phyloP scores from a whole-genome alignment of 2,888 invertebrate genomes.

The Xanthia icteritia region DNA sequence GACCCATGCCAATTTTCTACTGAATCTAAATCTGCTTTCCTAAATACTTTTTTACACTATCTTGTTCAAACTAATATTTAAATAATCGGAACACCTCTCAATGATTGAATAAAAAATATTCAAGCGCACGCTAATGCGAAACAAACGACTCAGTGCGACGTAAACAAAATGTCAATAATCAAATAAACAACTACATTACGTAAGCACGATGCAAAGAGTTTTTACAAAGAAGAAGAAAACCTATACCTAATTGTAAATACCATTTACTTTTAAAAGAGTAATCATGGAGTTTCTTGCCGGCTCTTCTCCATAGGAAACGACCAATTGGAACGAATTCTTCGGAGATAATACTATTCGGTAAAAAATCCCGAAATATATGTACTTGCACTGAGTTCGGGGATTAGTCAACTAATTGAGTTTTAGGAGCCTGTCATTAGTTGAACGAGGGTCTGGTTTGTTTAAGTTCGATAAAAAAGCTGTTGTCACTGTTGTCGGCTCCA shows the following conservation, averaged over 20 bases:
- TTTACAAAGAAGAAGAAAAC: slow-evolving; percentile 2
- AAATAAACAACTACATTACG: slow-evolving; percentile 40
- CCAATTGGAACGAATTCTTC: slow-evolving; percentile 2
- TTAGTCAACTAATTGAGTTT: slow-evolving; percentile 52
- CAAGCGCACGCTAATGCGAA: slow-evolving; percentile 48
- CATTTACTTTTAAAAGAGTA: too few relatives aligned
- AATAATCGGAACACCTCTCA: slow-evolving; percentile 12
- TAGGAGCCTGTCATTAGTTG: slow-evolving; percentile 31
- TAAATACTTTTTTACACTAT: background rate
- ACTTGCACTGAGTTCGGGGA: slow-evolving; percentile 6
- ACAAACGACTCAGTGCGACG: slow-evolving; percentile 46
- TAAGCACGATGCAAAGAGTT: slow-evolving; percentile 8
- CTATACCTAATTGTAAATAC: too few relatives aligned
- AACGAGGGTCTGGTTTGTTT: slow-evolving; percentile 37
- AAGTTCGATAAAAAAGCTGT: slow-evolving; percentile 34
- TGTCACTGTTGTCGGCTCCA: slow-evolving; percentile 9
- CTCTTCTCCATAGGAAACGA: too few relatives aligned
- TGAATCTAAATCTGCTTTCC: background rate
- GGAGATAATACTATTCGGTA: background rate
- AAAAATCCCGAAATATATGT: background rate
- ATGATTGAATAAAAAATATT: slow-evolving; percentile 47
- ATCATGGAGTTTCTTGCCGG: too few relatives aligned
- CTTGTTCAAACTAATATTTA: slow-evolving; percentile 5
- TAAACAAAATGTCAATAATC: slow-evolving; percentile 51
- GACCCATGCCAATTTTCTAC: background rate